Evolutionary conservation across 2,113 vertebrate genomes (phyloP), one percentile per base, ranked within the genome.

Genomic region (Muscicapa adusta): DNA sequence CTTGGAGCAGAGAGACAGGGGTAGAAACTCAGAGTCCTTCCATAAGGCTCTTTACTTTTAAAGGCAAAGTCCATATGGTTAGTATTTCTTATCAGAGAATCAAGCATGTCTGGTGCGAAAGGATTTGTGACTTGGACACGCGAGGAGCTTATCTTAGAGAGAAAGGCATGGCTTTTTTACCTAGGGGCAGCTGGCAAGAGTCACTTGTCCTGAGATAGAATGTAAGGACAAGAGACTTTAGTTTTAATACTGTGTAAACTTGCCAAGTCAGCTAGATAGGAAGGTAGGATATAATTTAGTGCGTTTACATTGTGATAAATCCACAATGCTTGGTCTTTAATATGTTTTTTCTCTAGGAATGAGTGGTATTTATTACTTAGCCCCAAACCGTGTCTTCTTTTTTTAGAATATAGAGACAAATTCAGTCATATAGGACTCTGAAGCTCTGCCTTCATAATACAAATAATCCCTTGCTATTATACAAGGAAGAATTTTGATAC

Each of bases 31-130:
- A 5, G 6, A 79, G 42, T 50, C 15, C n/a, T 96, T 87, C 79
- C 67, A 54, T 85, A 62, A 70, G 45, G 43, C 58, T 85, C 75
- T 91, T 93, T 88, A 93, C 74, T 92, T 93, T 89, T 79, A 80
- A 93, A 95, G 63, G 33, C 94, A 95, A 96, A 97, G 96, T 95
- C 85, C 96, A 34, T 56, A 36, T n/a, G 76, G 66, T 70, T 85
- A 10, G 60, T 57, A 19, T 79, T 83, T 72, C 85, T 91, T 96
- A 94, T 94, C 91, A 51, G 71, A 88, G 29, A 67, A 66, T 85
- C 85, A 48, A 53, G 60, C 62, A 48, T 60, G 1, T 88, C 14
- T 80, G 43, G n/a, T 85, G 82, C 88, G 82, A 95, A 96, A 84
- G 82, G 83, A 80, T 80, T 90, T 88, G 57, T 77, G 85, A 25